phyloP scores from a whole-genome alignment of 2,888 invertebrate genomes.

The Drosophila formosana region DNA sequence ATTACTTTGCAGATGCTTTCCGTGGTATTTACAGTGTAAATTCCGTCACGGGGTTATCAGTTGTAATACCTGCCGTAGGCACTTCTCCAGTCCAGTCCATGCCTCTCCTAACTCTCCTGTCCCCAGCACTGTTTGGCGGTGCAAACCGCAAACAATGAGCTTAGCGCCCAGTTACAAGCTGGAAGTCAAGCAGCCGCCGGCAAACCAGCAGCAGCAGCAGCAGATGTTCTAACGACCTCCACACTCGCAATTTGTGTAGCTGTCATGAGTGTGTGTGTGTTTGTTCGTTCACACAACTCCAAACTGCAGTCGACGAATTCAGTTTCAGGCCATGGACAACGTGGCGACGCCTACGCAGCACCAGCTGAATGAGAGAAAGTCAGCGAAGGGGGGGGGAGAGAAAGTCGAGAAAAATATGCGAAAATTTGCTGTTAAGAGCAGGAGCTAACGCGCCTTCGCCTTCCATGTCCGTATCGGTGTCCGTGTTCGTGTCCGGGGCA shows the following conservation, averaged over 20 bases:
- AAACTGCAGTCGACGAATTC: conserved; percentile 53
- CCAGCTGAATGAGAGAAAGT: neutral
- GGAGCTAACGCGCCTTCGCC: conserved; percentile 41
- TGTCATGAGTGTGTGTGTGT: conserved; percentile 11
- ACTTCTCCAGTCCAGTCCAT: conserved; percentile 10
- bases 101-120: neutral
- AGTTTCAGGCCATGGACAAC: conserved; percentile 68
- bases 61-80: conserved; percentile 36
- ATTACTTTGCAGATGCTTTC: conserved; percentile 38
- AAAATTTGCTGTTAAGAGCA: conserved; percentile 74
- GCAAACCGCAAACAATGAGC: conserved; percentile 68
- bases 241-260: conserved; percentile 20
- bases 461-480: no score
- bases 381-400: neutral
- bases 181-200: conserved; percentile 66
- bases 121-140: conserved; percentile 1
- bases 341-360: conserved; percentile 71
- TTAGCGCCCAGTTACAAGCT: conserved; percentile 70
- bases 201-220: conserved; percentile 18
- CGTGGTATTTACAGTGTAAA: conserved; percentile 38
- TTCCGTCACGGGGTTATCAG: conserved; percentile 37
- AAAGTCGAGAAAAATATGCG: conserved; percentile 71
- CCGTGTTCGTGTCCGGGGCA: conserved; percentile 56
- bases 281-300: conserved; percentile 31
- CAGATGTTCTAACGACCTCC: conserved; percentile 41